These are phyloP conservation scores for Parazoanthus swiftii DNA, from an alignment of 92 coral and sea anemone genomes.

Conservation along the genomic window DNA sequence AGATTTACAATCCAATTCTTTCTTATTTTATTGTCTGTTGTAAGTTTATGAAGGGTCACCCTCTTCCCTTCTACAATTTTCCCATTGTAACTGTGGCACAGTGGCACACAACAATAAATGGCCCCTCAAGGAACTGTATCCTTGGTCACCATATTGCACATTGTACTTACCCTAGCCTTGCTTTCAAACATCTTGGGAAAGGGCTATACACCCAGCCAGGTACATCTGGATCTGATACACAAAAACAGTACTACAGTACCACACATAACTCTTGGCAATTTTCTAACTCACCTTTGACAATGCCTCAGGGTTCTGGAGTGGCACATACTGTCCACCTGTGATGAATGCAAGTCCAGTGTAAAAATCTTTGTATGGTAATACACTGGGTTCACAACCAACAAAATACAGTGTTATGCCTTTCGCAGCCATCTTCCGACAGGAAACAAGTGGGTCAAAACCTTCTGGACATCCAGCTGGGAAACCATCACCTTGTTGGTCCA, in stretches of 20 bases:
- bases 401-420: slow-evolving; percentile 85
- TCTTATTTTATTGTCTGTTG: slow-evolving; percentile 40
- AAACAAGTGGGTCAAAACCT: slow-evolving; percentile 70
- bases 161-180: too few relatives aligned
- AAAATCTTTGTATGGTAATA: slow-evolving; percentile 70
- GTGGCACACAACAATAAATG: slow-evolving; percentile 48
- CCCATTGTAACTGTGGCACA: slow-evolving; percentile 37
- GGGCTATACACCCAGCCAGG: too few relatives aligned
- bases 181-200: too few relatives aligned
- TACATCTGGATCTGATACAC: too few relatives aligned
- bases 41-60: slow-evolving; percentile 33
- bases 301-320: slow-evolving; percentile 64
- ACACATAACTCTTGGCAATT: too few relatives aligned
- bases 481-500: slow-evolving; percentile 66
- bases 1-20: slow-evolving; percentile 38
- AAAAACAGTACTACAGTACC: too few relatives aligned
- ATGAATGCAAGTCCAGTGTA: slow-evolving; percentile 77
- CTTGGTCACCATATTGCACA: slow-evolving; percentile 1
- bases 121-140: slow-evolving; percentile 30
- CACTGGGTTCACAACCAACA: slow-evolving; percentile 92
- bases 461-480: slow-evolving; percentile 91
- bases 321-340: slow-evolving; percentile 97
- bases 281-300: slow-evolving; percentile 74
- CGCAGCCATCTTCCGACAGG: slow-evolving; percentile 75
- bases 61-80: slow-evolving; percentile 46